Percentiles rank a stretch among this genome's conserved stretches.
Evolutionary conservation across 2,888 invertebrate genomes (phyloP).

Genomic region (Rhimphoctona megacephalus): DNA sequence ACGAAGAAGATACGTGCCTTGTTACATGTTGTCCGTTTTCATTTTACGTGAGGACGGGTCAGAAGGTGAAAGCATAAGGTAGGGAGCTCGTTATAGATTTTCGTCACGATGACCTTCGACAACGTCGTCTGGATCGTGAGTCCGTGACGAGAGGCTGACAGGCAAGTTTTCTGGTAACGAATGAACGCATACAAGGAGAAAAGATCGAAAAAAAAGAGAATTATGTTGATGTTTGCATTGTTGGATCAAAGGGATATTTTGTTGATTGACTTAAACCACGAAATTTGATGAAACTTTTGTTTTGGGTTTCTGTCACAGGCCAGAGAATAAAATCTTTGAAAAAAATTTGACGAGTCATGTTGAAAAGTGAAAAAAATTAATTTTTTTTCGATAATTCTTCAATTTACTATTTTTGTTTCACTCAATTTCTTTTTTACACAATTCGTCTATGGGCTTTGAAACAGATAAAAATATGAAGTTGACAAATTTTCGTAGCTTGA

Average conservation of each 20-base stretch:
- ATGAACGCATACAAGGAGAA: neutral
- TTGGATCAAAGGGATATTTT: neutral
- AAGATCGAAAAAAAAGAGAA: neutral
- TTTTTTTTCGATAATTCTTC: too few relatives aligned
- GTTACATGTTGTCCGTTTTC: neutral
- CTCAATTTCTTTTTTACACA: too few relatives aligned
- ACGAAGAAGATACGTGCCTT: neutral
- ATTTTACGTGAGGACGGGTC: conserved; percentile 23
- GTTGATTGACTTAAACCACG: neutral
- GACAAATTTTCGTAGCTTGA: too few relatives aligned
- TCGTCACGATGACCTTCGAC: conserved; percentile 50
- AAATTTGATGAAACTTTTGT: neutral
- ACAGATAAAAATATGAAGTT: too few relatives aligned
- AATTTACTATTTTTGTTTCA: too few relatives aligned
- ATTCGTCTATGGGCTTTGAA: too few relatives aligned
- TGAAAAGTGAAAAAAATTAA: too few relatives aligned
- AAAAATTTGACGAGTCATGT: too few relatives aligned
- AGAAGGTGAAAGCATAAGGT: conserved; percentile 5
- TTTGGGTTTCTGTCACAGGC: neutral
- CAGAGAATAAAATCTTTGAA: too few relatives aligned
- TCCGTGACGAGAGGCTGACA: conserved; percentile 52
- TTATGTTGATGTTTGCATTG: neutral
- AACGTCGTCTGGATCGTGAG: conserved; percentile 29
- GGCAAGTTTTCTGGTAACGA: neutral
- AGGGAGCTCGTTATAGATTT: conserved; percentile 41